Base-by-base conservation (phyloP, 2,888 invertebrate species). In the Automeris io region DNA sequence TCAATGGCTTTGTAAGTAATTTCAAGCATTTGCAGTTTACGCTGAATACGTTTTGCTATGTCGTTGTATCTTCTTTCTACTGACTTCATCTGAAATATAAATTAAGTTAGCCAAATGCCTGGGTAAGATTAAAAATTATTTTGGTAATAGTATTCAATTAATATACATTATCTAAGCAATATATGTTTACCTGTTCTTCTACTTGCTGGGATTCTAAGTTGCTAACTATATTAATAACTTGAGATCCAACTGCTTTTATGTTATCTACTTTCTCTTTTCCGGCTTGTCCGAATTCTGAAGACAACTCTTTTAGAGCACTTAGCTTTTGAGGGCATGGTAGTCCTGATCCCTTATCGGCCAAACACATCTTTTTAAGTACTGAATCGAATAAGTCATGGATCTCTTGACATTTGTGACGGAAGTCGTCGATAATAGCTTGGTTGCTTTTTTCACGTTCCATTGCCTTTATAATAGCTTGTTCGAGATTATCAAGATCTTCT, bases 161-260 rank as follows among this genome's bases (percentile, higher is more conserved):
- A 38, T 29, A 26, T 3, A 16, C 13, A 11, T n/a, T 7, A n/a
- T 3, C 9, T 25, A n/a, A 18, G 7, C 5, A 22, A 24, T 3
- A 21, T 7, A 26, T n/a, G n/a, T n/a, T 66, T 66, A 90, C 89
- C 75, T 95, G 95, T 69, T 96, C 96, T 66, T 96, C 95, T 1
- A 96, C 92, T 81, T 96, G 96, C 65, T 96, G 95, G 0, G 94
- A 93, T 65, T 96, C 96, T 47, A 96, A 82, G 70, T 95, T 95
- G 69, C 94, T 95, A 7, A 95, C 93, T 18, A 94, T 91, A 45
- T 93, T 92, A 41, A 91, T 91, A 5, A 95, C 93, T 66, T 91
- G 89, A 1, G 89, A 86, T 1, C 92, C 92, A 34, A 93, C 88
- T 31, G 86, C 70, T 65, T 93, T 94, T 0, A 95, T 89, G 43